Percentiles rank a stretch among this genome's conserved stretches.
phyloP scores from a whole-genome alignment of 2,113 vertebrate genomes.

The Anolis carolinensis region DNA sequence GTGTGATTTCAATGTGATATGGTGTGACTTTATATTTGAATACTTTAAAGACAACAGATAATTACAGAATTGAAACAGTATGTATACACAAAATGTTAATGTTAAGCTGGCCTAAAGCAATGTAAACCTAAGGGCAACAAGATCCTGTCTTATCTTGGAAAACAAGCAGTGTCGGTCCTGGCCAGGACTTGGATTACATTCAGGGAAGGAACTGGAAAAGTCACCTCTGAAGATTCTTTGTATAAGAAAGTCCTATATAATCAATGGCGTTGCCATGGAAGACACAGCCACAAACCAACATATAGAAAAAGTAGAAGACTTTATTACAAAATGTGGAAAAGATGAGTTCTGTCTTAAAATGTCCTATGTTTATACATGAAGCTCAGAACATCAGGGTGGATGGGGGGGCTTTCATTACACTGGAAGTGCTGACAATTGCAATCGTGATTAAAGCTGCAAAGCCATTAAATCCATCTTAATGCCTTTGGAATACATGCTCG shows the following conservation, averaged over 20 bases:
- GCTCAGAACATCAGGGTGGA: neutral
- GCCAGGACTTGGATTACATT: too few relatives aligned
- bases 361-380: rapidly evolving
- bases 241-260: too few relatives aligned
- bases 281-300: neutral
- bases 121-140: too few relatives aligned
- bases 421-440: neutral
- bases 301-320: neutral
- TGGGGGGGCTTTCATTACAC: neutral
- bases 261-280: too few relatives aligned
- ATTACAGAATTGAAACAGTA: neutral
- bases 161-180: too few relatives aligned
- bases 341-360: neutral
- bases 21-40: neutral
- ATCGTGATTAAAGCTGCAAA: neutral
- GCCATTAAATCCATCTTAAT: neutral
- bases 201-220: too few relatives aligned
- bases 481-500: neutral
- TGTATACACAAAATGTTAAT: neutral
- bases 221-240: too few relatives aligned
- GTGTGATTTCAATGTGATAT: too few relatives aligned
- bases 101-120: neutral
- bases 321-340: neutral
- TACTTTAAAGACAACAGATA: neutral
- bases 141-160: too few relatives aligned